phyloP scores from a whole-genome alignment of 2,113 vertebrate genomes.

The Todiramphus chloris region DNA sequence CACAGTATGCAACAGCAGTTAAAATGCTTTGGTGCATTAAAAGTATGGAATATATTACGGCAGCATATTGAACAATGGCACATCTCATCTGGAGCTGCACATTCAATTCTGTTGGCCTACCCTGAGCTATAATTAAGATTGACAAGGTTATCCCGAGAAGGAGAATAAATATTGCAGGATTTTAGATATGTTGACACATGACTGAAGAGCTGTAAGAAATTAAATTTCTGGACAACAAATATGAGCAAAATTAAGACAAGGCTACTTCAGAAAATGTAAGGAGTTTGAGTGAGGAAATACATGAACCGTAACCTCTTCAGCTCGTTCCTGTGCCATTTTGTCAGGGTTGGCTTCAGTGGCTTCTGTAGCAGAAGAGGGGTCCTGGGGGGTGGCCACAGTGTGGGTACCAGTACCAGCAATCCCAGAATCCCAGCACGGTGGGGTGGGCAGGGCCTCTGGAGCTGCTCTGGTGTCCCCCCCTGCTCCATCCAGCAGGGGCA shows the following conservation, averaged over 20 bases:
- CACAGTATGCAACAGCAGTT: slow-evolving; percentile 34
- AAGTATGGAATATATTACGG: neutral
- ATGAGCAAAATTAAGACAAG: neutral
- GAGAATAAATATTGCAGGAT: neutral
- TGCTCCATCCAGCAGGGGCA: too few species aligned
- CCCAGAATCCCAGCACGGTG: too few species aligned
- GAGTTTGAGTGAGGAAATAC: neutral
- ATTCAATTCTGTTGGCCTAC: neutral
- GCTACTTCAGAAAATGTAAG: neutral
- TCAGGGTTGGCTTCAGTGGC: neutral
- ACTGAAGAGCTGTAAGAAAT: neutral
- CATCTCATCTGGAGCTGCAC: neutral
- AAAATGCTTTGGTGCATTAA: neutral
- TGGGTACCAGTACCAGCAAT: too few species aligned
- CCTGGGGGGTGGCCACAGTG: neutral
- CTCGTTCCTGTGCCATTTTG: neutral
- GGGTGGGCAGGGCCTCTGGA: too few species aligned
- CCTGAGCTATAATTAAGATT: slow-evolving; percentile 28
- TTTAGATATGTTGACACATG: neutral
- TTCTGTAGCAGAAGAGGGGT: neutral
- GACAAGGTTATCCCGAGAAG: slow-evolving; percentile 39
- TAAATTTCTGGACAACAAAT: slow-evolving; percentile 18
- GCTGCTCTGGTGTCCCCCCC: too few species aligned
- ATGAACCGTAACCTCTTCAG: neutral
- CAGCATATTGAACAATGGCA: neutral